These are phyloP conservation scores for Rhabdomys pumilio DNA, from an alignment of 2,797 vertebrate species.

Conservation along the genomic window DNA sequence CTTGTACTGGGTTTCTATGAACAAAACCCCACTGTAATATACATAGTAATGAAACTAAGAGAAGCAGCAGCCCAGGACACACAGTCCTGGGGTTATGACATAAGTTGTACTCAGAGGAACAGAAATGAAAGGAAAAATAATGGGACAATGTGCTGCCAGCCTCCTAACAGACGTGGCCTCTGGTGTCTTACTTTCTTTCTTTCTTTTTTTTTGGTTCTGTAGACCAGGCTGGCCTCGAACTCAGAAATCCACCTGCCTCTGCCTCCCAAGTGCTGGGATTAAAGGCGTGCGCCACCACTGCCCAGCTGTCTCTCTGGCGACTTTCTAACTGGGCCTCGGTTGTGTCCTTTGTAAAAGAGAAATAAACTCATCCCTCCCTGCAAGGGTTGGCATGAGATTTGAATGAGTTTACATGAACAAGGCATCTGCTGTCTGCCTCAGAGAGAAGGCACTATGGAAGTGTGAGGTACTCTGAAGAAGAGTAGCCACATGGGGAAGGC, in stretches of 20 bases:
- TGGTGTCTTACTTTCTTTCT: not conserved
- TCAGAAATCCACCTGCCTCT: too few relatives aligned
- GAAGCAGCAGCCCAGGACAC: not conserved
- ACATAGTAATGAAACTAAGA: too few relatives aligned
- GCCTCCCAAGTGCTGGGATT: too few relatives aligned
- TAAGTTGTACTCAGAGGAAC: not conserved
- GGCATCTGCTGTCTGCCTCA: not conserved
- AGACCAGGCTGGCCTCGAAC: too few relatives aligned
- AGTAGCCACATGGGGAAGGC: not conserved
- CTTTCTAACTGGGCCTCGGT: not conserved
- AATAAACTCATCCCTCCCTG: not conserved
- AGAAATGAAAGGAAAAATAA: not conserved
- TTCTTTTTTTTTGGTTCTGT: too few relatives aligned
- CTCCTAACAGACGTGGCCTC: not conserved
- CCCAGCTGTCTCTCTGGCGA: not conserved
- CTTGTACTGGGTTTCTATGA: not conserved
- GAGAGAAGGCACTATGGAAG: not conserved
- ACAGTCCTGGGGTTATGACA: not conserved
- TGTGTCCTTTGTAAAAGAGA: not conserved
- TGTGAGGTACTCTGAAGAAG: rapidly evolving
- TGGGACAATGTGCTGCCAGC: not conserved
- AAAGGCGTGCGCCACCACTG: too few relatives aligned
- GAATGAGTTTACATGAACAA: not conserved
- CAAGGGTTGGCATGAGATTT: not conserved
- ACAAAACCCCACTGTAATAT: not conserved